A percentile compares a stretch with the other conserved stretches of the same genome.
Evolutionary conservation across 2,113 vertebrate species (phyloP).

Genomic region (Erinaceus europaeus): DNA sequence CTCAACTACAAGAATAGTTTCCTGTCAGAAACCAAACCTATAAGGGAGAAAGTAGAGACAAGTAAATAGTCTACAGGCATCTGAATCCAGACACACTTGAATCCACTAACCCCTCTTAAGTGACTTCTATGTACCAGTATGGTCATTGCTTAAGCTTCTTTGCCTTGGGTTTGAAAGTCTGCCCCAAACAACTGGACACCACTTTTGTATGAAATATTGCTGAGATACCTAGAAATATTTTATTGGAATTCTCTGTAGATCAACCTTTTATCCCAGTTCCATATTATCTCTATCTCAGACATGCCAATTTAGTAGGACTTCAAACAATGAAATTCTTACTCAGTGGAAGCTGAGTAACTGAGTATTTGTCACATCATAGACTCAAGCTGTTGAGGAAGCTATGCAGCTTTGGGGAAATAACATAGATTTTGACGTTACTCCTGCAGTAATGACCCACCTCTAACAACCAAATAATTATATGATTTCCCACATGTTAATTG

Average conservation of each 20-base stretch:
- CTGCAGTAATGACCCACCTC: not conserved
- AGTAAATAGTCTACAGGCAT: not conserved
- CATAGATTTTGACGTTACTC: not conserved
- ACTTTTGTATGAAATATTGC: not conserved
- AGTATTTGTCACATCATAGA: not conserved
- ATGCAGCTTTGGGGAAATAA: not conserved
- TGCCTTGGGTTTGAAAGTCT: not conserved
- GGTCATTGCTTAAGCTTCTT: not conserved
- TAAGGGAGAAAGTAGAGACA: not conserved
- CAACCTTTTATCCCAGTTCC: not conserved
- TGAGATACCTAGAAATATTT: not conserved
- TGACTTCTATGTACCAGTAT: not conserved
- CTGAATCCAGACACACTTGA: not conserved
- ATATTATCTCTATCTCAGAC: constrained; percentile 15
- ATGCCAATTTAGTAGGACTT: constrained; percentile 15
- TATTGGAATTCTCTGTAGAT: constrained; percentile 1
- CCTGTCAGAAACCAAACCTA: not conserved
- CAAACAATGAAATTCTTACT: constrained; percentile 13
- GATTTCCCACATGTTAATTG: constrained; percentile 3
- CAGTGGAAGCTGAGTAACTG: not conserved
- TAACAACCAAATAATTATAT: not conserved
- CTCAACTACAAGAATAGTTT: not conserved
- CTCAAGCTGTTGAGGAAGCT: not conserved
- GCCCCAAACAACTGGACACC: not conserved
- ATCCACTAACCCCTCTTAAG: not conserved